Conservation (phyloP, 2,113 vertebrate species). For the Sterrhoptilus dennistouni region DNA sequence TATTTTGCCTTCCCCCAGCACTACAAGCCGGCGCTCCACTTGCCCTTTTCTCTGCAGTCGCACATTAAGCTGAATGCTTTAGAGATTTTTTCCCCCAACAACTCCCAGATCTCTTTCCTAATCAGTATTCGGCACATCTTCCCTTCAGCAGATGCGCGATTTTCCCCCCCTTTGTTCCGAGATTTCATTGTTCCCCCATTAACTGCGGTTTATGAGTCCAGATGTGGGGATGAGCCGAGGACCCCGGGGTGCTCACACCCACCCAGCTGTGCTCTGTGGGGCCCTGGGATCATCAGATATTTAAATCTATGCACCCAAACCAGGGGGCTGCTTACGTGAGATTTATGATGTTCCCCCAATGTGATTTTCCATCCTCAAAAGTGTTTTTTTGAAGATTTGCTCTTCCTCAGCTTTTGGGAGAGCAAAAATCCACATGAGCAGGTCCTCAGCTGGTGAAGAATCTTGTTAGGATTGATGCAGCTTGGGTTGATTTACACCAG, state of each 20-base stretch:
- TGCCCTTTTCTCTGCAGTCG: conserved; percentile 53
- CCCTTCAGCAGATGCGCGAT: conserved; percentile 62
- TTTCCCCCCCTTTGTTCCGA: conserved; percentile 63
- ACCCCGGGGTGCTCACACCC: not conserved
- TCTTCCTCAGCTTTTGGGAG: not conserved
- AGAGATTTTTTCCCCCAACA: conserved; percentile 67
- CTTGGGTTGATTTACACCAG: conserved; percentile 35
- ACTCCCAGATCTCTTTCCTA: conserved; percentile 69
- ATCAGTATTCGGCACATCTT: conserved; percentile 73
- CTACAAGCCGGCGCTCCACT: conserved; percentile 7
- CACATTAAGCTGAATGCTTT: conserved; percentile 70
- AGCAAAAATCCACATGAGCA: not conserved
- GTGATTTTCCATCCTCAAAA: not conserved
- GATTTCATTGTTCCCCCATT: conserved; percentile 64
- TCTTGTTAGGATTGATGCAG: conserved; percentile 8
- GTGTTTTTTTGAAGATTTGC: not conserved
- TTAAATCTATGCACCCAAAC: conserved; percentile 7
- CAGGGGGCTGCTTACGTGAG: not conserved
- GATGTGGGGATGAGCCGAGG: conserved; percentile 39
- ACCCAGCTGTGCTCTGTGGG: not conserved
- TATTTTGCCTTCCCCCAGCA: conserved; percentile 55
- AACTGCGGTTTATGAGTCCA: conserved; percentile 64
- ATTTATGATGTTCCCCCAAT: not conserved
- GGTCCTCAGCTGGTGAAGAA: conserved; percentile 17
- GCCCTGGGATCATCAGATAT: not conserved